These are phyloP conservation scores for Gasterosteus aculeatus DNA, from an alignment of 2,113 vertebrate genomes.

Conservation along the genomic window DNA sequence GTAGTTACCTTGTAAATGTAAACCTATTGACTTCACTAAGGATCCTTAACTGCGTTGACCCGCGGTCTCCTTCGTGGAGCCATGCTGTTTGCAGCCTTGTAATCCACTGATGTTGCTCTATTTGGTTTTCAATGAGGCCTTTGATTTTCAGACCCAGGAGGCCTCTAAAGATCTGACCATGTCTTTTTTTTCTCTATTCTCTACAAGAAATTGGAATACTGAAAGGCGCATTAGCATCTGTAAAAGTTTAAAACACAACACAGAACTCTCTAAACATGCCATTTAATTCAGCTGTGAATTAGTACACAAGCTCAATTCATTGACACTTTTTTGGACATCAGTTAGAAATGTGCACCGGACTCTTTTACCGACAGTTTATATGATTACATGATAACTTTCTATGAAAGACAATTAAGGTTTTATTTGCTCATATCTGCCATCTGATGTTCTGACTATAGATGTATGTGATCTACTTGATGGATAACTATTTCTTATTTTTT, in stretches of 20 bases:
- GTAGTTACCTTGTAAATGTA: neutral
- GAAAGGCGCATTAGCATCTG: constrained; percentile 71
- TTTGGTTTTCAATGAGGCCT: constrained; percentile 79
- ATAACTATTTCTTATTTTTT: neutral
- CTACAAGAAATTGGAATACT: constrained; percentile 61
- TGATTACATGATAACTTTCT: neutral
- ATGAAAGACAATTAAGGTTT: neutral
- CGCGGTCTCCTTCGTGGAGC: constrained; percentile 37
- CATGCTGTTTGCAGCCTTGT: constrained; percentile 71
- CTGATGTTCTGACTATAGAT: neutral
- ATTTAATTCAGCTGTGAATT: constrained; percentile 38
- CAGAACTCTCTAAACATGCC: constrained; percentile 34
- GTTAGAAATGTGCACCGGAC: neutral
- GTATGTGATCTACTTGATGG: neutral
- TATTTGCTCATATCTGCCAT: neutral
- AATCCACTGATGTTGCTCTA: constrained; percentile 78
- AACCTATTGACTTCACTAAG: neutral
- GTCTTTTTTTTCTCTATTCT: constrained; percentile 54
- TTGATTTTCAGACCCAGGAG: constrained; percentile 76
- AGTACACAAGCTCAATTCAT: constrained; percentile 25
- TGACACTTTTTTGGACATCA: constrained; percentile 5
- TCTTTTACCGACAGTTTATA: constrained; percentile 14
- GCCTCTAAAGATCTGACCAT: constrained; percentile 66
- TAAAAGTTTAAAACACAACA: constrained; percentile 66
- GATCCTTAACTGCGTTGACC: constrained; percentile 40